Base-by-base conservation (phyloP, 2,888 invertebrate genomes). In the Epistrophella euchroma region DNA sequence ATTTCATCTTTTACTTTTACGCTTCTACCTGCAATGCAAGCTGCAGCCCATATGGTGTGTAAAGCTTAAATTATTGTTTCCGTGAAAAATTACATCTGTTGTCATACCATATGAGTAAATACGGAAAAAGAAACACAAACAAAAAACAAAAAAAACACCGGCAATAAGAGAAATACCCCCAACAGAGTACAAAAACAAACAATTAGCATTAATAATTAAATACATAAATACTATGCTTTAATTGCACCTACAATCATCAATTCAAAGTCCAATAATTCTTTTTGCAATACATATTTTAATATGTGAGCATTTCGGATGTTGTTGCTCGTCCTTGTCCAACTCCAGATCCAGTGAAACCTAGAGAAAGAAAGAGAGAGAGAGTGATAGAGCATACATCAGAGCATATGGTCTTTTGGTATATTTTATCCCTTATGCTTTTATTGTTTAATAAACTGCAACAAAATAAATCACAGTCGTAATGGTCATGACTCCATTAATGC, bases 401-500 rank as follows among this genome's bases (percentile, higher is more conserved):
- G 11, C 68, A 68, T 68, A 68, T 52, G 17, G 71, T 40, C 15
- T 37, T 19, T 28, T 35, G 17, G 17, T 11, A 35, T 56, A 28
- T 28, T 6, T 4, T 22, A 11, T 47, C 60, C 73, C 37, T 50
- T 64, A 58, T 25, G n/a, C 71, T 79, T 73, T 76, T 77, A 80
- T 80, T 80, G 85, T 85, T 85, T 80, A 85, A 85, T 85, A 85
- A 85, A 85, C 76, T 85, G 75, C 80, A 85, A 80, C 85, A 85
- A 80, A 85, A 85, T 85, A 85, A 85, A 85, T 85, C 85, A 85
- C 80, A 80, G 76, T 68, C 76, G 76, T 85, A 85, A 85, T 85
- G 76, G 85, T 85, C 85, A 85, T 85, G 85, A 85, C 85, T 85
- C 85, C 85, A 85, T 85, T 85, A 85, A 85, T 85, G 85, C 76